phyloP scores from a whole-genome alignment of 2,113 vertebrate species.

The Xiphophorus hellerii region DNA sequence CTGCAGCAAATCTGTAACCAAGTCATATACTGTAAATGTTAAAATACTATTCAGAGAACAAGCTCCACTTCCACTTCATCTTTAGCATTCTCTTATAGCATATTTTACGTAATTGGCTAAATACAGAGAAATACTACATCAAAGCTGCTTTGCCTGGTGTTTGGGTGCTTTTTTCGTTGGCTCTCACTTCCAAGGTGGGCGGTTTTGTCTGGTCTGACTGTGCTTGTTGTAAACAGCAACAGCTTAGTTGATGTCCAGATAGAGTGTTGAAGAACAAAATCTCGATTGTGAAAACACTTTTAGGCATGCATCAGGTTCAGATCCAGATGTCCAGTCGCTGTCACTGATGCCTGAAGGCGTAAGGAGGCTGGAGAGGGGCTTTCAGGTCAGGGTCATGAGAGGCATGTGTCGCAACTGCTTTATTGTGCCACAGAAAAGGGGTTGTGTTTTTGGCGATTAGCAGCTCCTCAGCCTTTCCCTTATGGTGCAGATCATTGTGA shows the following conservation, averaged over 20 bases:
- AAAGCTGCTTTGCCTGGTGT: too few relatives aligned
- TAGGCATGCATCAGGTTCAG: constrained; percentile 53
- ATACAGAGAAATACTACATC: too few relatives aligned
- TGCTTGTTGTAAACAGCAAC: background rate
- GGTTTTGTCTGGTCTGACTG: background rate
- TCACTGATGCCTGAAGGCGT: constrained; percentile 56
- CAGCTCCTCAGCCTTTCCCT: constrained; percentile 23
- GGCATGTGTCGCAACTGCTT: constrained; percentile 65
- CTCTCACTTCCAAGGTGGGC: background rate
- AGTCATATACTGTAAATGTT: too few relatives aligned
- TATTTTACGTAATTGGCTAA: too few relatives aligned
- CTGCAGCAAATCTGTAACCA: too few relatives aligned
- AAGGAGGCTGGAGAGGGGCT: constrained; percentile 41
- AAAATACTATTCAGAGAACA: too few relatives aligned
- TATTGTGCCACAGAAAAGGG: constrained; percentile 68
- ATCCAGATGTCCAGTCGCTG: constrained; percentile 65
- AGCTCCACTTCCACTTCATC: too few relatives aligned
- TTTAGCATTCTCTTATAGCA: too few relatives aligned
- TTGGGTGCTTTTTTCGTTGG: background rate
- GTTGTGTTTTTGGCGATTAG: constrained; percentile 59
- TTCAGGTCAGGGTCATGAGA: constrained; percentile 73
- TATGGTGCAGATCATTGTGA: constrained; percentile 9
- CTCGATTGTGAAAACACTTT: background rate
- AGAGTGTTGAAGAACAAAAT: background rate
- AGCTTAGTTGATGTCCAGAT: background rate